Percentiles rank a stretch among this genome's conserved stretches.
phyloP scores from a whole-genome alignment of 1,140 invertebrate species.

The Nixonia krombeini region DNA sequence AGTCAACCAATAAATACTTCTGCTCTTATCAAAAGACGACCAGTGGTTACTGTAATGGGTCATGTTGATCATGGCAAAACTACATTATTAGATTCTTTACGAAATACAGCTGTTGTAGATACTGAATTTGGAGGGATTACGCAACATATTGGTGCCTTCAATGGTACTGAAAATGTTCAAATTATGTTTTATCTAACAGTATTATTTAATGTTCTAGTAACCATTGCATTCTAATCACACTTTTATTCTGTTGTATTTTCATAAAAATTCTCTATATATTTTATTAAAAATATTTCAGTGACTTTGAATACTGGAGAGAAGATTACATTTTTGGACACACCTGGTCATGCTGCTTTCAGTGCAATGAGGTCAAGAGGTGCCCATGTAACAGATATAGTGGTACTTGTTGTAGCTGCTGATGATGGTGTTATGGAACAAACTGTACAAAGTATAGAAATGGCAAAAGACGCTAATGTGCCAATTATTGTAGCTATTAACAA shows the following conservation, averaged over 20 bases:
- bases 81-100: constrained; percentile 91
- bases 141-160: constrained; percentile 99
- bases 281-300: constrained; percentile 69
- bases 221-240: background rate
- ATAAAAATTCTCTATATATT: background rate
- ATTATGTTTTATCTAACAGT: background rate
- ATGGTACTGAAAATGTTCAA: constrained; percentile 72
- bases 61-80: constrained; percentile 99
- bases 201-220: background rate
- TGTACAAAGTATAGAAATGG: constrained; percentile 83
- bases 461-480: constrained; percentile 85
- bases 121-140: constrained; percentile 99
- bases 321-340: constrained; percentile 98
- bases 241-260: background rate
- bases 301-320: constrained; percentile 78
- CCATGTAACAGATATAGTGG: constrained; percentile 92
- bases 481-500: constrained; percentile 99
- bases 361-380: constrained; percentile 94
- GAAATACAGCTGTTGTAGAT: constrained; percentile 88
- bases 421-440: constrained; percentile 99
- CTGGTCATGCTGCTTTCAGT: constrained; percentile 97
- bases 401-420: constrained; percentile 98
- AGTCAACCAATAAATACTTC: constrained; percentile 76
- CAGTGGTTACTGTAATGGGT: constrained; percentile 98
- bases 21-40: constrained; percentile 79